A percentile compares a stretch with the other conserved stretches of the same genome.
These are phyloP conservation scores for Pollicipes pollicipes DNA, from an alignment of 1,140 invertebrate species.

Conservation along the genomic window DNA sequence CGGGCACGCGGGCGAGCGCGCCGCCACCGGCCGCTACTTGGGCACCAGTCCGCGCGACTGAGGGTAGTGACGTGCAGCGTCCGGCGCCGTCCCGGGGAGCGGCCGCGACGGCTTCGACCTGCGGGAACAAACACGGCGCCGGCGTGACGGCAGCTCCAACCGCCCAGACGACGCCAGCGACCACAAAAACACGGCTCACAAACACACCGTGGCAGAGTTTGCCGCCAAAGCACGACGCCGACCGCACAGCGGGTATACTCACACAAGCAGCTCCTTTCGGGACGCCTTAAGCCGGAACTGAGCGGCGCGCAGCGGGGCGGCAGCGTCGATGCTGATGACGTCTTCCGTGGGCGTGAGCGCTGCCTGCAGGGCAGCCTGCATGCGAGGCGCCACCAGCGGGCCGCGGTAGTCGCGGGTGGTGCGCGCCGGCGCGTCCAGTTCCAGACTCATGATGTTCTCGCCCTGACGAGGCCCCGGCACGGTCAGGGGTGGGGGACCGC, in stretches of 20 bases:
- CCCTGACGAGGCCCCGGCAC: too few relatives aligned
- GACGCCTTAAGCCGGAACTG: neutral
- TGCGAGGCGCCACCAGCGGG: slow-evolving; percentile 45
- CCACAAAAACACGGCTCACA: neutral
- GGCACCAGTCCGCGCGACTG: neutral
- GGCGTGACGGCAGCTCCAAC: too few relatives aligned
- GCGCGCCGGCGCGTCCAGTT: slow-evolving; percentile 56
- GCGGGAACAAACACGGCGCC: too few relatives aligned
- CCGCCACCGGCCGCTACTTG: neutral
- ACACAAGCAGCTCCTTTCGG: neutral
- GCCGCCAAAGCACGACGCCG: too few relatives aligned
- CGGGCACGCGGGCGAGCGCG: neutral
- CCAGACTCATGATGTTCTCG: slow-evolving; percentile 66
- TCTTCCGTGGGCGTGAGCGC: slow-evolving; percentile 26
- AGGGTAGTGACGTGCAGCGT: neutral
- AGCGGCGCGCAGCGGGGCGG: neutral
- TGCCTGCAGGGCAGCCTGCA: slow-evolving; percentile 52
- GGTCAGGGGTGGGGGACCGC: too few relatives aligned
- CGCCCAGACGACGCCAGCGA: too few relatives aligned
- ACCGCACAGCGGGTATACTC: neutral
- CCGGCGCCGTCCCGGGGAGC: too few relatives aligned
- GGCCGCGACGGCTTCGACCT: neutral
- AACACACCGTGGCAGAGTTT: neutral
- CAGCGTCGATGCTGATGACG: slow-evolving; percentile 16
- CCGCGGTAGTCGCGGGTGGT: slow-evolving; percentile 57